Evolutionary conservation across 2,888 invertebrate genomes (phyloP), one percentile per base, ranked within the genome.

Genomic region (Apamea crenata): DNA sequence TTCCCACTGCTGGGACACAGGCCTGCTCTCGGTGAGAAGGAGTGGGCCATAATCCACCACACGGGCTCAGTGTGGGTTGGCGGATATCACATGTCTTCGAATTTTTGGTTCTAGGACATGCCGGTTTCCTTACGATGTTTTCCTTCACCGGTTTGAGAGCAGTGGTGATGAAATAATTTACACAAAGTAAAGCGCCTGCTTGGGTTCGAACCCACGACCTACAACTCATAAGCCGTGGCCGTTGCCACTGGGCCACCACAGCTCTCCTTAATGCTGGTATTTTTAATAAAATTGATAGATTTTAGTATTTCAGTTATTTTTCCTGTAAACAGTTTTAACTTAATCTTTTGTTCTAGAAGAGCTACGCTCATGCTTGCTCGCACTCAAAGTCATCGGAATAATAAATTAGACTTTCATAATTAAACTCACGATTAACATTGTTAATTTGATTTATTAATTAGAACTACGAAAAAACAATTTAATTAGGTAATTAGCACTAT

Each of bases 401-500:
- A 40, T 59, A 56, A 16, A 50, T n/a, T 47, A 36, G 36, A 61
- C 78, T 83, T 81, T 81, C 81, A 59, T 63, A 78, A 77, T 36
- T 50, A 59, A n/a, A 83, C 65, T 70, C 16, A 32, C 40, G 7
- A 21, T 59, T 78, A 70, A 70, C 78, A 83, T 69, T 70, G 40
- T 36, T 81, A 59, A 78, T 66, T 70, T 70, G 25, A 1, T 47
- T 77, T 68, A 77, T 47, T 83, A 53, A 77, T 68, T 68, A 61
- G 10, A 36, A 32, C 59, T 61, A 29, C 44, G 77, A 80, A 83
- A 83, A 68, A 14, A 61, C 47, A 4, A 77, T 53, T 47, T 80
- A 83, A 80, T 83, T 47, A 25, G 1, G 44, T 67, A 50, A 81
- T 75, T 75, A 75, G 14, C 18, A 75, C 32, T 44, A 75, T 83